A percentile compares a stretch with the other conserved stretches of the same genome.
phyloP scores from a whole-genome alignment of 2,888 invertebrate genomes.

The Peribatodes rhomboidaria region DNA sequence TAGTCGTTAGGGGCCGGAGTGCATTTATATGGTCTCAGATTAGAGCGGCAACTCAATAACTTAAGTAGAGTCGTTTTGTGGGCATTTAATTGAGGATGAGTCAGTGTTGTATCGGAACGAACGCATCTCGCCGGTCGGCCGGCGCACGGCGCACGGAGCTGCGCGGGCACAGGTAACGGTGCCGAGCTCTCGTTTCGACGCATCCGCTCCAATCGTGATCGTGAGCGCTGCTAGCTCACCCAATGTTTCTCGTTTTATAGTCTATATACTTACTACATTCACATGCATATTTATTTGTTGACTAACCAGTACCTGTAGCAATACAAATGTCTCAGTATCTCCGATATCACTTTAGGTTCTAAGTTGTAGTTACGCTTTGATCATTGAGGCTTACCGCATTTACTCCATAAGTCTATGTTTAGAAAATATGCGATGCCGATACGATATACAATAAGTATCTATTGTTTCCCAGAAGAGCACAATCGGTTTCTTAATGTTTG shows the following conservation, averaged over 20 bases:
- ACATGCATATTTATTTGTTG: constrained; percentile 55
- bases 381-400: constrained; percentile 81
- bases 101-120: constrained; percentile 56
- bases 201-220: constrained; percentile 62
- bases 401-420: constrained; percentile 76
- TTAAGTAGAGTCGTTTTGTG: constrained; percentile 57
- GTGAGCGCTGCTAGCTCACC: constrained; percentile 53
- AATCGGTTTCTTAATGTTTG: constrained; percentile 50
- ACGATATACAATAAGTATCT: constrained; percentile 61
- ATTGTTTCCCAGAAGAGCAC: constrained; percentile 54
- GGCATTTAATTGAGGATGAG: constrained; percentile 58
- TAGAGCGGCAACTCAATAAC: constrained; percentile 49
- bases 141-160: constrained; percentile 34
- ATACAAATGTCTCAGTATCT: constrained; percentile 55
- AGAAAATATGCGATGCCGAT: constrained; percentile 61
- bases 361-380: constrained; percentile 66
- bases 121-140: constrained; percentile 47
- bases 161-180: constrained; percentile 75
- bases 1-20: constrained; percentile 49
- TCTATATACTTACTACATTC: constrained; percentile 34
- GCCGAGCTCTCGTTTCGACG: constrained; percentile 74
- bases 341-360: constrained; percentile 51
- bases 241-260: constrained; percentile 34
- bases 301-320: constrained; percentile 58
- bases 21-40: constrained; percentile 66